phyloP scores from a whole-genome alignment of 2,113 vertebrate genomes.

The Sakesphorus luctuosus region DNA sequence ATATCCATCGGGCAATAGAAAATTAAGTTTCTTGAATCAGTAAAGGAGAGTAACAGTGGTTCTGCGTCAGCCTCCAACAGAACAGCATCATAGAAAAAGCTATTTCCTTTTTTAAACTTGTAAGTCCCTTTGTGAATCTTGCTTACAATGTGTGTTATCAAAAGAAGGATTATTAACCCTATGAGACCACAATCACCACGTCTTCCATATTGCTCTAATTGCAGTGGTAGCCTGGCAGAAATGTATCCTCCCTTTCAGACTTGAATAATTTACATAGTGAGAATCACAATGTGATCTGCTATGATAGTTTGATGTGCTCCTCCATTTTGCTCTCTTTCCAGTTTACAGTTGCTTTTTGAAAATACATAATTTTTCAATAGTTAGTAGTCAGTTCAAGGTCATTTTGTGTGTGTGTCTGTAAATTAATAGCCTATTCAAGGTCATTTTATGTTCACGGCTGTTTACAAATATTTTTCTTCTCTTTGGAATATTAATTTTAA shows the following conservation, averaged over 20 bases:
- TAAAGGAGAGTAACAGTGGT: neutral
- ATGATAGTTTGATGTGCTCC: neutral
- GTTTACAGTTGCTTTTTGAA: neutral
- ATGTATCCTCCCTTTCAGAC: neutral
- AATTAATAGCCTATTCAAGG: neutral
- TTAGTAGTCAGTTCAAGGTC: neutral
- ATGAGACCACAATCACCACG: neutral
- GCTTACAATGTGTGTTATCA: neutral
- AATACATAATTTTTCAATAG: neutral
- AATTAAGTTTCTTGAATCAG: neutral
- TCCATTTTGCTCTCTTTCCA: neutral
- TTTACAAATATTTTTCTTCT: neutral
- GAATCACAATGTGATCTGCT: neutral
- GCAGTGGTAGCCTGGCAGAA: neutral
- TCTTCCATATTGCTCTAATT: conserved; percentile 24
- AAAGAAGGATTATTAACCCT: conserved; percentile 30
- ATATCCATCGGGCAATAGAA: neutral
- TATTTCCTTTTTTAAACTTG: neutral
- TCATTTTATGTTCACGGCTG: neutral
- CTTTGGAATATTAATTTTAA: neutral
- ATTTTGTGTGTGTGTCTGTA: neutral
- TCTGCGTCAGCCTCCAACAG: neutral
- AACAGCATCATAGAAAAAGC: neutral
- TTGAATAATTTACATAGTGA: conserved; percentile 28
- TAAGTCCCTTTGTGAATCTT: neutral